phyloP scores from a whole-genome alignment of 2,888 invertebrate genomes.

The Drosophila tanythrix region DNA sequence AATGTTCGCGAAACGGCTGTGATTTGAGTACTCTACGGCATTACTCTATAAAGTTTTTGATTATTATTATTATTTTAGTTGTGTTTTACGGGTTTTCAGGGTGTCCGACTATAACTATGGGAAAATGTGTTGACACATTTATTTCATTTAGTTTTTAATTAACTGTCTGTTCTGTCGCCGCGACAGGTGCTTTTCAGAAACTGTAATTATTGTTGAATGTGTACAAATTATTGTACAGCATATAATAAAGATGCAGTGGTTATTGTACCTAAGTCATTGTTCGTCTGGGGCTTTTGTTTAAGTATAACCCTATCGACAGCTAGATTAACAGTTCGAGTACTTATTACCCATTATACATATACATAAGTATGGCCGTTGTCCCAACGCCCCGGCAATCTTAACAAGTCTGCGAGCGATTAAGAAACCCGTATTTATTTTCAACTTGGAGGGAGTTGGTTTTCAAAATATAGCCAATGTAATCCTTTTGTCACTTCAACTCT shows the following conservation, averaged over 20 bases:
- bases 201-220: neutral
- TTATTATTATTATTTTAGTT: neutral
- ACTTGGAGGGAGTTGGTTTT: slow-evolving; percentile 12
- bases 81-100: neutral
- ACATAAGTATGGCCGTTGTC: slow-evolving; percentile 12
- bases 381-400: slow-evolving; percentile 53
- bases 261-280: slow-evolving; percentile 31
- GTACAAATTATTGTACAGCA: neutral
- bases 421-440: slow-evolving; percentile 5
- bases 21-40: neutral
- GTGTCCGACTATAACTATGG: neutral
- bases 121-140: slow-evolving; percentile 6
- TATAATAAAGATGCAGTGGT: slow-evolving; percentile 3
- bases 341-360: slow-evolving; percentile 7
- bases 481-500: slow-evolving; percentile 23
- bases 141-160: slow-evolving; percentile 21
- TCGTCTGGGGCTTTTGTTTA: slow-evolving; percentile 11
- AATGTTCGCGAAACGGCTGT: slow-evolving; percentile 4
- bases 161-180: neutral
- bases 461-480: slow-evolving; percentile 3
- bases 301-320: slow-evolving; percentile 23
- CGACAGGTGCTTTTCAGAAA: slow-evolving; percentile 7
- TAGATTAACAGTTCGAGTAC: slow-evolving; percentile 43
- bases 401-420: slow-evolving; percentile 66
- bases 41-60: neutral